Evolutionary conservation across 1,140 invertebrate genomes (phyloP), one percentile per base, ranked within the genome.

Genomic region (Brachystomella parvula): DNA sequence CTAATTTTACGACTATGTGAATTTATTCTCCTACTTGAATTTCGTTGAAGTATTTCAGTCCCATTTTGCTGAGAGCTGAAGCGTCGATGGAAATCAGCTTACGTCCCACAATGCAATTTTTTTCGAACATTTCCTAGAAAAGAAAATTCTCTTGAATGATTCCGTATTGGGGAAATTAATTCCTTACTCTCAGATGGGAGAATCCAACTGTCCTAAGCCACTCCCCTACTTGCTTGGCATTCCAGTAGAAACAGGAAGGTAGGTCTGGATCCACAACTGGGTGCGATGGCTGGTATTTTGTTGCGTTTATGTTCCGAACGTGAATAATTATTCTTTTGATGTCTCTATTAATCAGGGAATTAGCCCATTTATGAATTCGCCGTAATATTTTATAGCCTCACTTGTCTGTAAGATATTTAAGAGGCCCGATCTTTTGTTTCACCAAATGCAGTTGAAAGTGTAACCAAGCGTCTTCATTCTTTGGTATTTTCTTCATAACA

Each of bases 31-130:
- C 19, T 56, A 69, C 70, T 31, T 65, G 64, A 33, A 72, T 64
- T 12, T 67, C 63, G 26, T 62, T 61, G 17, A 72, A 64, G 56
- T 70, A 63, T 6, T 47, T 63, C 32, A 72, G 21, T 47, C 71
- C 71, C 68, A 72, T 72, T 64, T 70, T 64, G 3, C 49, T 62
- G 32, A 72, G 30, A 1, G 68, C 68, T 2, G 44, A 44, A 21
- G 65, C 66, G 49, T 72, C 71, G 0, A 72, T 53, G 15, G 56
- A 35, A 2, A 68, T 49, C 2, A 72, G 44, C 21, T 63, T 53
- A 9, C 66, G 28, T 2, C 68, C 71, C 21, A 49, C 49, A 32
- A 72, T 72, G 17, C 61, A 58, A 68, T 72, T 72, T 0, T 35
- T 0, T 15, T 63, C 32, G 32, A 72, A 72, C 1, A 63, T 47